Percentiles rank a stretch among this genome's conserved stretches.
Conservation (phyloP, 1,140 invertebrate genomes). For the Eupristina koningsbergeri region DNA sequence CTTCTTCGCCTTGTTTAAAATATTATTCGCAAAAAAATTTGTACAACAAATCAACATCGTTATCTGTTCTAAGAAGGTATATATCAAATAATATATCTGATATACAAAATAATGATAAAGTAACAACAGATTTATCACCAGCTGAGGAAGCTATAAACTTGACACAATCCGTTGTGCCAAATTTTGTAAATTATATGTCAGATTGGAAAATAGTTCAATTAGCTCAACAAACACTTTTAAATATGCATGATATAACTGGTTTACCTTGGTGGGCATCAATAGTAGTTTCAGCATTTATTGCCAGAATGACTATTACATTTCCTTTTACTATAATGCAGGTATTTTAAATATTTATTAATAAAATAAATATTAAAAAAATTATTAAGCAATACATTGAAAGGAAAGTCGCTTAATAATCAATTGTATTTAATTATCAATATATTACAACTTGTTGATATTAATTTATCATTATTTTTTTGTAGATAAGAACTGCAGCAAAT, state of each 20-base stretch:
- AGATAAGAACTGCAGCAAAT: slow-evolving; percentile 81
- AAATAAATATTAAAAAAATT: not conserved
- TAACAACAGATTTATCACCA: not conserved
- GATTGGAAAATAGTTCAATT: slow-evolving; percentile 79
- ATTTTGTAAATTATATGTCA: slow-evolving; percentile 68
- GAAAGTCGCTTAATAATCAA: not conserved
- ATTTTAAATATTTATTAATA: slow-evolving; percentile 5
- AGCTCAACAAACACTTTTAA: slow-evolving; percentile 78
- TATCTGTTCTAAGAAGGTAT: slow-evolving; percentile 24
- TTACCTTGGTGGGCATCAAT: slow-evolving; percentile 90
- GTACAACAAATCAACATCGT: not conserved
- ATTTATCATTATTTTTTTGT: slow-evolving; percentile 50
- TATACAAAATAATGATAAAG: not conserved
- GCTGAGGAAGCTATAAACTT: slow-evolving; percentile 10
- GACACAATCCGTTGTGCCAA: not conserved
- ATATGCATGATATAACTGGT: slow-evolving; percentile 80
- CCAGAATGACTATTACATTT: slow-evolving; percentile 80
- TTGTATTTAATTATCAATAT: no score
- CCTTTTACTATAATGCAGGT: slow-evolving; percentile 83
- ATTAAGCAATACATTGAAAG: not conserved
- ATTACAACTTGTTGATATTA: not conserved
- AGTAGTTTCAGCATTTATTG: slow-evolving; percentile 78
- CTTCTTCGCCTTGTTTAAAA: not conserved
- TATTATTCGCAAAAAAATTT: not conserved
- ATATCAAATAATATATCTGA: not conserved